Evolutionary conservation across 2,888 invertebrate genomes (phyloP).

Genomic region (Sphinx pinastri): DNA sequence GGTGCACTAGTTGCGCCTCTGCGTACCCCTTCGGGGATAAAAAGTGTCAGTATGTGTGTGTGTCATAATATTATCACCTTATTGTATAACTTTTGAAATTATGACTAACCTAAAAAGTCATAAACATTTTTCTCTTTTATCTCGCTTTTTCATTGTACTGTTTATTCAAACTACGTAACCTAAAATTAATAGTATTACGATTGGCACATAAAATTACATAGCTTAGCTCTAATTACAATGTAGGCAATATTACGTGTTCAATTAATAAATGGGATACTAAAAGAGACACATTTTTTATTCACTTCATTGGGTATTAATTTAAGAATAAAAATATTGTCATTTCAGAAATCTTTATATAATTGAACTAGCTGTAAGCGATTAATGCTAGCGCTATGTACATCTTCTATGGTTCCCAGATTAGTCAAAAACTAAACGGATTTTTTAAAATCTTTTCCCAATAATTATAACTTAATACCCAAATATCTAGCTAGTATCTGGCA

Average conservation of each 20-base stretch:
- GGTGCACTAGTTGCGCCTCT: too few species aligned
- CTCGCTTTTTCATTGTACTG: neutral
- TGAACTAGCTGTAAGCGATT: neutral
- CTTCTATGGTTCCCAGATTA: neutral
- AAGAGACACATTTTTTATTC: too few species aligned
- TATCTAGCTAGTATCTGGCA: neutral
- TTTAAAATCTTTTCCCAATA: neutral
- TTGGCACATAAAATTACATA: neutral
- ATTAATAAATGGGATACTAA: too few species aligned
- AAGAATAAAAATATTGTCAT: too few species aligned
- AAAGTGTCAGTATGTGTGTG: too few species aligned
- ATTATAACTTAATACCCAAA: neutral
- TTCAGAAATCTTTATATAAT: too few species aligned
- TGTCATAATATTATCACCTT: too few species aligned
- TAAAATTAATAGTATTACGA: neutral
- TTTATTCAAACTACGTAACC: neutral
- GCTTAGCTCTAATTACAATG: neutral
- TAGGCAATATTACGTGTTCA: neutral
- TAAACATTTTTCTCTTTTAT: too few species aligned
- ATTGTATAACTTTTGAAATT: too few species aligned
- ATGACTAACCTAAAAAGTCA: too few species aligned
- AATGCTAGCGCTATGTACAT: neutral
- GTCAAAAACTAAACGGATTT: neutral
- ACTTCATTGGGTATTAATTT: too few species aligned
- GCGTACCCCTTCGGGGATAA: too few species aligned